These are phyloP conservation scores for Drosophila pegasa DNA, from an alignment of 2,888 invertebrate genomes.

Conservation along the genomic window DNA sequence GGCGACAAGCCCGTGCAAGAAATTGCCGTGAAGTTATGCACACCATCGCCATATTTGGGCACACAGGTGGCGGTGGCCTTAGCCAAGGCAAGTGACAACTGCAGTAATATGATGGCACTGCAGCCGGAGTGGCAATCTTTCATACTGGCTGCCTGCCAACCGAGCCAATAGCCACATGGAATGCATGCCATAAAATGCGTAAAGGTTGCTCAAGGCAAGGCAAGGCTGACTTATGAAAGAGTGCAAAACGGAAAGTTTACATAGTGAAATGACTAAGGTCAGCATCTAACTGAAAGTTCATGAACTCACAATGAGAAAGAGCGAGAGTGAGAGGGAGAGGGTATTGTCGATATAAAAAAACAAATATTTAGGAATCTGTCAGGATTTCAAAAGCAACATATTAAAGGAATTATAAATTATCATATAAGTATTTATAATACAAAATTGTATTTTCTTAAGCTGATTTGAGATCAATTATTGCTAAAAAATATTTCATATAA, in stretches of 20 bases:
- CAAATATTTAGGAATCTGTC: no score
- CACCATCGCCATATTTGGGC: conserved; percentile 67
- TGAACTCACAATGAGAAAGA: background rate
- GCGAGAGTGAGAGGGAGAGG: background rate
- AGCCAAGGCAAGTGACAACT: conserved; percentile 60
- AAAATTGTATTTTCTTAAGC: no score
- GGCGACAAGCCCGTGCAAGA: conserved; percentile 62
- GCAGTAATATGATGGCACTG: conserved; percentile 19
- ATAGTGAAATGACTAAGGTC: background rate
- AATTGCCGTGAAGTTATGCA: conserved; percentile 75
- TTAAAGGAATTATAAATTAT: no score
- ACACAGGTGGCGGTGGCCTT: conserved; percentile 69
- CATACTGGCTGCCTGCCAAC: conserved; percentile 41
- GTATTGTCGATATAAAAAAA: no score
- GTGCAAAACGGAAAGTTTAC: background rate
- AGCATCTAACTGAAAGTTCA: background rate
- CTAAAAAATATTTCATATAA: no score
- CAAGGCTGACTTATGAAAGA: conserved; percentile 33
- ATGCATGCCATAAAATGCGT: conserved; percentile 24
- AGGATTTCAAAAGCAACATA: no score
- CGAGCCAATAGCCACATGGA: conserved; percentile 16
- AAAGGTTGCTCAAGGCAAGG: conserved; percentile 29
- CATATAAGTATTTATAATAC: no score
- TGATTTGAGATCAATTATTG: no score
- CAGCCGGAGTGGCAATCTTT: conserved; percentile 24